Base-by-base conservation (phyloP, 2,113 vertebrate species). In the Sterna hirundo region DNA sequence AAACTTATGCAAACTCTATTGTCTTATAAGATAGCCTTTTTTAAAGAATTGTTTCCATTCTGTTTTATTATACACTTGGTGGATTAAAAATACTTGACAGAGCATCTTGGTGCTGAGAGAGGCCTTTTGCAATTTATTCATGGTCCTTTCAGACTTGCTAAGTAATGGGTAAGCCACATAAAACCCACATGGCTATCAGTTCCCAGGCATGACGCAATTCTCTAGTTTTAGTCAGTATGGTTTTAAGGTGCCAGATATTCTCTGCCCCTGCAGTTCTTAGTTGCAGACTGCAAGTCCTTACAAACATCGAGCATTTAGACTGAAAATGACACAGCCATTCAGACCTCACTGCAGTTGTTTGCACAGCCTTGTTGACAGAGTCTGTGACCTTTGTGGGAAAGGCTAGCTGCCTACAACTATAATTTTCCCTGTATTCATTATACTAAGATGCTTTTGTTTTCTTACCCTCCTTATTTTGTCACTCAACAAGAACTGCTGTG, bases 401-500 rank as follows among this genome's bases (percentile, higher is more conserved):
- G 0, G 6, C 36, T 80, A 62, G 20, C 47, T 60, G 32, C 32
- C 32, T 70, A 38, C 2, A 3, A 77, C 47, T 18, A 3, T 88
- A 21, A 34, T 5, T 83, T n/a, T 83, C 11, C 49, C 60, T 70
- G 22, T 70, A 4, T 76, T 70, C 2, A 1, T 66, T 83, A 5
- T 20, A 55, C 21, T 70, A 40, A 75, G 25, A 13, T 86, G 6
- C 36, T 58, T 79, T 44, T 77, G 5, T 14, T 87, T 89, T 88
- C 22, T 76, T 83, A 6, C 52, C 4, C 40, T 74, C 34, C 5
- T 46, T 27, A 26, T 81, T 93, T 23, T 86, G 36, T 66, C 58
- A 51, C 36, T 88, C 44, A 44, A 97, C 38, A 94, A 99, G 98
- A 98, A 98, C 51, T 98, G 98, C 88, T 99, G 98, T 98, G 97